These are phyloP conservation scores for Aelia acuminata DNA, from an alignment of 2,888 invertebrate genomes.

Conservation along the genomic window DNA sequence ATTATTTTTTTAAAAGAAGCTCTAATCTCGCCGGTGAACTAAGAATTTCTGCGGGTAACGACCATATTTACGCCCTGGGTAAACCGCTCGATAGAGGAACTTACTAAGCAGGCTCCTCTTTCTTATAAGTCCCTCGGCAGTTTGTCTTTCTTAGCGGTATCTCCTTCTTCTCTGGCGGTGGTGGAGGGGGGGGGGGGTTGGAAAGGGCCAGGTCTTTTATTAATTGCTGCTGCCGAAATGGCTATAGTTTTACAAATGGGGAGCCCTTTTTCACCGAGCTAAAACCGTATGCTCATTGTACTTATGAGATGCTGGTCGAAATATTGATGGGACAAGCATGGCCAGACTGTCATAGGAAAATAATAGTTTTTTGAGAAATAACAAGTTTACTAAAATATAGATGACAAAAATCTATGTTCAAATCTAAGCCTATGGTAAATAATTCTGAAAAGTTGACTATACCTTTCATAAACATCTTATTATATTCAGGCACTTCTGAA, in stretches of 20 bases:
- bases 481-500: no score
- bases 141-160: conserved; percentile 41
- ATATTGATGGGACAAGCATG: neutral
- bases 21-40: conserved; percentile 29
- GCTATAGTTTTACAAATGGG: conserved; percentile 37
- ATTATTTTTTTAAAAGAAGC: conserved; percentile 26
- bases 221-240: conserved; percentile 41
- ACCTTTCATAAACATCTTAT: no score
- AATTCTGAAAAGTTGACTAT: no score
- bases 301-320: neutral
- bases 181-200: no score
- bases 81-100: conserved; percentile 23
- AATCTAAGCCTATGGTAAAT: no score
- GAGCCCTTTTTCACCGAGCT: neutral
- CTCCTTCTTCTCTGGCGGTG: no score
- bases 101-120: conserved; percentile 39
- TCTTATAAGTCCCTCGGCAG: conserved; percentile 41
- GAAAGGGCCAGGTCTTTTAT: conserved; percentile 39
- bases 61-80: conserved; percentile 37
- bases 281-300: conserved; percentile 14
- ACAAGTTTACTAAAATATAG: no score
- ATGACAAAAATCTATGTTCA: no score
- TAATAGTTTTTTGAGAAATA: no score
- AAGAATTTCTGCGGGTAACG: conserved; percentile 37
- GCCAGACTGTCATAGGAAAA: neutral